phyloP scores from a whole-genome alignment of 2,888 invertebrate species.

The Eretmocerus hayati region DNA sequence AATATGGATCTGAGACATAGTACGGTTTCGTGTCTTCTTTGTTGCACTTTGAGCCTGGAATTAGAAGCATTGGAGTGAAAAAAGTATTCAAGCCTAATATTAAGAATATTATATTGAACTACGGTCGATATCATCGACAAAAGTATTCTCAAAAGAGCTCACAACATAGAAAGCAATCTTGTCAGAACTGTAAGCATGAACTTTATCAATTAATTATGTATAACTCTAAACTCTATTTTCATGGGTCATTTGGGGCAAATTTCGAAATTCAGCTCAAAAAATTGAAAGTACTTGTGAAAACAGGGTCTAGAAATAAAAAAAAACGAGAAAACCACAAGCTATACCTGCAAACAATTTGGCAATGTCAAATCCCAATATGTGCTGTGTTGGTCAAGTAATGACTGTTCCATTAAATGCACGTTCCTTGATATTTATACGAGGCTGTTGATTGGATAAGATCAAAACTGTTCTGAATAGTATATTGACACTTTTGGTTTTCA shows the following conservation, averaged over 20 bases:
- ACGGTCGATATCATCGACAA: no score
- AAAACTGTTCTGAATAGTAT: slow-evolving; percentile 37
- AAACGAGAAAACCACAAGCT: neutral
- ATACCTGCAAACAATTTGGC: slow-evolving; percentile 35
- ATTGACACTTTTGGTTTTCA: slow-evolving; percentile 28
- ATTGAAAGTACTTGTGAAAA: no score
- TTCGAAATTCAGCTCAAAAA: no score
- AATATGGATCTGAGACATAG: slow-evolving; percentile 41
- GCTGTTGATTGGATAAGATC: slow-evolving; percentile 39
- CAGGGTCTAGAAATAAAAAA: neutral
- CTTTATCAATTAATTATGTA: no score
- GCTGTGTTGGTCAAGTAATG: slow-evolving; percentile 39
- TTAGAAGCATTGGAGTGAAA: no score
- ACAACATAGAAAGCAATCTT: neutral
- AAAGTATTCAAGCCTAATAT: no score
- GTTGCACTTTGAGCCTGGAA: slow-evolving; percentile 33
- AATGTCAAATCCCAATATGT: slow-evolving; percentile 41
- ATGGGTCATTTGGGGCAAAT: no score
- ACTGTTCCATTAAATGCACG: slow-evolving; percentile 32
- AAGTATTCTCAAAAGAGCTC: no score
- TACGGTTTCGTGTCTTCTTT: slow-evolving; percentile 35
- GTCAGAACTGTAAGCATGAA: neutral
- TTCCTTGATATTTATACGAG: slow-evolving; percentile 30
- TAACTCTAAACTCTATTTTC: no score
- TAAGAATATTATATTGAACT: no score